phyloP scores from a whole-genome alignment of 2,113 vertebrate species.

The Cyphomyrus plagiostoma region DNA sequence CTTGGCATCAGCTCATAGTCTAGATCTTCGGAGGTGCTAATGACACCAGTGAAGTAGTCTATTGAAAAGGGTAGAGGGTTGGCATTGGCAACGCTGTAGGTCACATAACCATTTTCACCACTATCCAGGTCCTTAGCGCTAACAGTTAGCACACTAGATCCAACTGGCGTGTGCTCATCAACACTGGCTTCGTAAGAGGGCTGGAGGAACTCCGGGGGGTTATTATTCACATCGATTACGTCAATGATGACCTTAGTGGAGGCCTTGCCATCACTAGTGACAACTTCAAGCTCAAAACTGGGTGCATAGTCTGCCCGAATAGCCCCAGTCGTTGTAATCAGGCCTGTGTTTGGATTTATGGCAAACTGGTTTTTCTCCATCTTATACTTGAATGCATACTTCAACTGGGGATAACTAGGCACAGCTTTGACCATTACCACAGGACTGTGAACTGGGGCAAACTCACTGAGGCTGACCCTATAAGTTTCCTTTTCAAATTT shows the following conservation, averaged over 20 bases:
- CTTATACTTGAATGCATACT: conserved; percentile 76
- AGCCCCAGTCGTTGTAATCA: conserved; percentile 79
- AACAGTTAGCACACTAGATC: conserved; percentile 75
- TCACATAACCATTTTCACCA: conserved; percentile 91
- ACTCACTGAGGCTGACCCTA: conserved; percentile 86
- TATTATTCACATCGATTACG: conserved; percentile 80
- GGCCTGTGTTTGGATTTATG: conserved; percentile 80
- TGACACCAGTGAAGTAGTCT: conserved; percentile 81
- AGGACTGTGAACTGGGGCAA: conserved; percentile 82
- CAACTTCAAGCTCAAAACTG: conserved; percentile 80
- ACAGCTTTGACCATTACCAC: conserved; percentile 81
- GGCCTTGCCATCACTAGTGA: conserved; percentile 75
- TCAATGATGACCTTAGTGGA: conserved; percentile 78
- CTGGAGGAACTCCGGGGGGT: conserved; percentile 83
- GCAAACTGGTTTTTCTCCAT: conserved; percentile 68
- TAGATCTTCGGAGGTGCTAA: conserved; percentile 80
- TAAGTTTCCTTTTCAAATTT: conserved; percentile 82
- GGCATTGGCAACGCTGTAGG: conserved; percentile 86
- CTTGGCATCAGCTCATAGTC: conserved; percentile 97
- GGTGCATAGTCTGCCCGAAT: conserved; percentile 67
- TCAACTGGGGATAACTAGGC: conserved; percentile 73
- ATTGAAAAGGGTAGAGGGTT: conserved; percentile 83
- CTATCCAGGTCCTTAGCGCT: conserved; percentile 80
- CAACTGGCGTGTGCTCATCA: conserved; percentile 83
- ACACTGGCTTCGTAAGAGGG: conserved; percentile 83